Evolutionary conservation across 2,797 vertebrate species (phyloP).

Genomic region (Crocidura indochinensis): DNA sequence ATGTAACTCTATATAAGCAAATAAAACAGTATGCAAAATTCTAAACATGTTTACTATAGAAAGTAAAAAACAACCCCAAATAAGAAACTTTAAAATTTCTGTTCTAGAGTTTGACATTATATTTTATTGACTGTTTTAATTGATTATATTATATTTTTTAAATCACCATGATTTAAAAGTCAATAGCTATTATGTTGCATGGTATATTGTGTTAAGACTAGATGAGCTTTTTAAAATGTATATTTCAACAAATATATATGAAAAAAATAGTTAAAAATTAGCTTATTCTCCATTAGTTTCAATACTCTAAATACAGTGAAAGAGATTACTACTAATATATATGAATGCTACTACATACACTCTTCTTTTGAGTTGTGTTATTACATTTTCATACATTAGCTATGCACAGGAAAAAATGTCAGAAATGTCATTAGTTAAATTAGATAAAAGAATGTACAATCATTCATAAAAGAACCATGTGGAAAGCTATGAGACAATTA

Average conservation of each 20-base stretch:
- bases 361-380: conserved; percentile 31
- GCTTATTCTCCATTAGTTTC: background rate
- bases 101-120: no score
- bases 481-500: background rate
- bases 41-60: background rate
- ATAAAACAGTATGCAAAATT: background rate
- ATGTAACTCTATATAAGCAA: background rate
- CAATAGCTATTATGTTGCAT: no score
- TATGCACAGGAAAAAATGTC: background rate
- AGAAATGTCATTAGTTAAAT: background rate
- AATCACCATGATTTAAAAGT: no score
- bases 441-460: background rate
- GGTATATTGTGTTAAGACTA: no score
- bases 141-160: no score
- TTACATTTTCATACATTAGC: background rate
- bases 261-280: background rate
- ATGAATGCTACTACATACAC: background rate
- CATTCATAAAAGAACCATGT: background rate
- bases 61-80: background rate
- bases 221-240: no score
- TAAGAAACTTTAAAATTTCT: background rate
- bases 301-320: background rate
- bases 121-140: no score
- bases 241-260: no score
- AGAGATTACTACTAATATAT: background rate